phyloP scores from a whole-genome alignment of 2,888 invertebrate species.

The Dryobota labecula region DNA sequence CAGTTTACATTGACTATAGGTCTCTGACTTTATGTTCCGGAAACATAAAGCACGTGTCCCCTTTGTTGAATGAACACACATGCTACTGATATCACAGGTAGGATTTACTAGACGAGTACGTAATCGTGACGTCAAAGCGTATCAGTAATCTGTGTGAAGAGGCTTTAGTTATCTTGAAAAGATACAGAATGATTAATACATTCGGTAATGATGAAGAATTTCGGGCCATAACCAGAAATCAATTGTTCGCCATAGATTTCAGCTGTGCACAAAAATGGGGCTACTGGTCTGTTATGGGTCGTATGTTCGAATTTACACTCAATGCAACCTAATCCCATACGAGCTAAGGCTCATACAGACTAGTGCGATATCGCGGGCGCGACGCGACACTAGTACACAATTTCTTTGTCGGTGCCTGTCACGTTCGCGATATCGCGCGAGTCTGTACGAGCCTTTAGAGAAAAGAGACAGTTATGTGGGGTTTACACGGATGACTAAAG shows the following conservation, averaged over 20 bases:
- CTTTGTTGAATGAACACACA: conserved; percentile 25
- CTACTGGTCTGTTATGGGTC: neutral
- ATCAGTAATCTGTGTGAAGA: conserved; percentile 47
- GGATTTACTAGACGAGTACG: conserved; percentile 15
- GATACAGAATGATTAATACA: conserved; percentile 56
- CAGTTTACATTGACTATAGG: too few species aligned
- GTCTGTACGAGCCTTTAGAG: too few species aligned
- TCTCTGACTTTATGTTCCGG: too few species aligned
- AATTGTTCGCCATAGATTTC: neutral
- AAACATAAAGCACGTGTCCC: neutral
- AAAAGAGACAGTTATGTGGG: too few species aligned
- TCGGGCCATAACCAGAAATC: neutral
- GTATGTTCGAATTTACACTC: neutral
- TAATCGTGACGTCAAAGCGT: conserved; percentile 44
- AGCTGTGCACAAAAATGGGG: neutral
- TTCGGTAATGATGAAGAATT: conserved; percentile 25
- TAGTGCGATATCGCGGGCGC: too few species aligned
- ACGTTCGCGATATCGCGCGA: too few species aligned
- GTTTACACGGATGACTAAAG: conserved; percentile 73
- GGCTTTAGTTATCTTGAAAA: conserved; percentile 51
- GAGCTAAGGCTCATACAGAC: too few species aligned
- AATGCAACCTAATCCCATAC: neutral
- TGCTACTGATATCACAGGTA: neutral
- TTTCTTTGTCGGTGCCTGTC: too few species aligned
- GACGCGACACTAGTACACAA: too few species aligned